These are phyloP conservation scores for Listronotus oregonensis DNA, from an alignment of 1,140 invertebrate genomes.

Conservation along the genomic window DNA sequence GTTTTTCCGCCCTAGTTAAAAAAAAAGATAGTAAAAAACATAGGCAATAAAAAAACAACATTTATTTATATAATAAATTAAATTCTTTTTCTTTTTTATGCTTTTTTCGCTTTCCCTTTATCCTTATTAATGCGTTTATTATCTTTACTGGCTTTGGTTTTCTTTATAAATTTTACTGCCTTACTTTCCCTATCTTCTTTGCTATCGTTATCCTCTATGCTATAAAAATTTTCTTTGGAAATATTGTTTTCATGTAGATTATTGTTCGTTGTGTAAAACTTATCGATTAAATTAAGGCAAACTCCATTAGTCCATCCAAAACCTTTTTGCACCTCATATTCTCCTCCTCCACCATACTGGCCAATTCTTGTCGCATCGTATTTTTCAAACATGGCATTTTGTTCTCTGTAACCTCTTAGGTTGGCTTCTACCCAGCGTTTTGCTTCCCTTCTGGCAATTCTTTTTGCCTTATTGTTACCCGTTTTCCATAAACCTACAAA, in stretches of 20 bases:
- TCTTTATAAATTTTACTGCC: too few species aligned
- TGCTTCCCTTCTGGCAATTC: slow-evolving; percentile 71
- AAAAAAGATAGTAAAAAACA: too few species aligned
- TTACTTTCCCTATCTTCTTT: neutral
- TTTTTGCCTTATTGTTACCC: slow-evolving; percentile 64
- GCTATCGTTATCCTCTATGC: neutral
- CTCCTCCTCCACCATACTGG: slow-evolving; percentile 81
- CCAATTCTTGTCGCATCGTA: slow-evolving; percentile 76
- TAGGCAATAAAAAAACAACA: too few species aligned
- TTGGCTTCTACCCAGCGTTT: slow-evolving; percentile 76
- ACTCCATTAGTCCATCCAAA: slow-evolving; percentile 97
- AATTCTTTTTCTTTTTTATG: too few species aligned
- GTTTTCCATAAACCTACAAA: slow-evolving; percentile 56
- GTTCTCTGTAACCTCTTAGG: slow-evolving; percentile 62
- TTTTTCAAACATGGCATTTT: slow-evolving; percentile 82
- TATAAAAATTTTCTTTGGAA: too few species aligned
- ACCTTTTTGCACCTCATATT: slow-evolving; percentile 86
- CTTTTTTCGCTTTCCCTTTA: too few species aligned
- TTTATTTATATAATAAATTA: too few species aligned
- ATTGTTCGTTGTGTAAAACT: slow-evolving; percentile 25
- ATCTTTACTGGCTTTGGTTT: too few species aligned
- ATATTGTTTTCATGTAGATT: slow-evolving; percentile 2
- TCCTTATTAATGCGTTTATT: too few species aligned
- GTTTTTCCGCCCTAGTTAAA: too few species aligned
- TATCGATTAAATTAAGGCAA: slow-evolving; percentile 35